Evolutionary conservation across 2,113 vertebrate genomes (phyloP), one percentile per base, ranked within the genome.

Genomic region (Bettongia penicillata): DNA sequence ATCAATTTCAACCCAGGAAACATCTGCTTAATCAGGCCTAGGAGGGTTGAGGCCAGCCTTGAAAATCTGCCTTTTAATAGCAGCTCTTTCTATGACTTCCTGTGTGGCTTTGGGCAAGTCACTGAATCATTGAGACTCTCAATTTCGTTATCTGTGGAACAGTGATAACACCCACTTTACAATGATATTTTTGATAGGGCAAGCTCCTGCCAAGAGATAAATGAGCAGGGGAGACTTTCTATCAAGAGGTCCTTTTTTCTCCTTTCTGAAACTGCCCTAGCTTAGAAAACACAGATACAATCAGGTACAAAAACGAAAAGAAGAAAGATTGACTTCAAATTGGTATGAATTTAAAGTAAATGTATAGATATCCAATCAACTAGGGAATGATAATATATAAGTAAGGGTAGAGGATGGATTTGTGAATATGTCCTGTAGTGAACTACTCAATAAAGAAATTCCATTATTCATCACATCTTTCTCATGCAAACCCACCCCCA

Each of bases 21-120:
- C 1, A 93, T 92, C 77, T 92, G 91, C 50, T 94, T 90, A 90
- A 48, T 93, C 53, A 77, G 93, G n/a, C 52, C 47, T 48, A 8
- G 52, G 43, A 8, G 48, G 50, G 19, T 26, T 57, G 16, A 50
- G 49, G 37, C 43, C 28, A 89, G 90, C 4, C 49, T 23, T 4
- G 3, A 28, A 6, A 14, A 93, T 37, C 43, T 89, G 37, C 31
- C 47, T 47, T 92, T 52, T 57, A 48, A 16, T 25, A 10, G 23
- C 11, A 89, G 43, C 8, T 94, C 26, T 53, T 90, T 91, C 37
- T 89, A 24, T 84, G 31, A 2, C 48, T 28, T 89, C 43, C 5
- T 19, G 51, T 11, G 51, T 91, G 57, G 77, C 91, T 94, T 91
- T 84, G 93, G 61, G 90, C 0, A 48, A 90, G 49, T 89, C 10